These are phyloP conservation scores for Cryptoleucopteryx plumbea DNA, from an alignment of 2,113 vertebrate species.

Conservation along the genomic window DNA sequence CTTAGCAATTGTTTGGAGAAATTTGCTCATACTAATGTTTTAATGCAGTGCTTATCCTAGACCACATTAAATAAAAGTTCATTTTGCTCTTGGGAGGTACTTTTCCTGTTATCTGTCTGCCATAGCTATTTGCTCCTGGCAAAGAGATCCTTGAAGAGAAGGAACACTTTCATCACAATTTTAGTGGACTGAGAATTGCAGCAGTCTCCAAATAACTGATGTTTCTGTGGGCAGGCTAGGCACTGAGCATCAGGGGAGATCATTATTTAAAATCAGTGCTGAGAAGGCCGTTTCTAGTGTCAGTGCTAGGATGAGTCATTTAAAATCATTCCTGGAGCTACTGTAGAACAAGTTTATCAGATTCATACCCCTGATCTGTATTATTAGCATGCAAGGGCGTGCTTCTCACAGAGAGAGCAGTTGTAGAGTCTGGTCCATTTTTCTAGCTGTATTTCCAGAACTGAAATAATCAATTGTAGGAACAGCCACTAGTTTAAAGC, in stretches of 20 bases:
- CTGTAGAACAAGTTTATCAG: background rate
- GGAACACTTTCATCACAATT: slow-evolving; percentile 20
- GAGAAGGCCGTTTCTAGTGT: background rate
- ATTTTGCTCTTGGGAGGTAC: slow-evolving; percentile 12
- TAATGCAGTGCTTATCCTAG: background rate
- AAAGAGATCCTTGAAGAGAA: slow-evolving; percentile 13
- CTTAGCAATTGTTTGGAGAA: background rate
- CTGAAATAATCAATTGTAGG: background rate
- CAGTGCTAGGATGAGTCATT: background rate
- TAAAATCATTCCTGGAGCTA: slow-evolving; percentile 8
- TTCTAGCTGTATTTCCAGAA: background rate
- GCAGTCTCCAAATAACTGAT: background rate
- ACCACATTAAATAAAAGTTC: slow-evolving; percentile 23
- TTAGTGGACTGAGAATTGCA: background rate
- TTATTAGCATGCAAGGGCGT: background rate
- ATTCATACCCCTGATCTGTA: background rate
- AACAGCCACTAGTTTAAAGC: background rate
- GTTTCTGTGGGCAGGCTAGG: background rate
- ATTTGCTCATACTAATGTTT: background rate
- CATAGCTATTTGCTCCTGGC: slow-evolving; percentile 26
- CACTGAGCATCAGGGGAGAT: slow-evolving; percentile 2
- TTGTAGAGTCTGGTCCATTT: background rate
- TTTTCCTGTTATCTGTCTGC: slow-evolving; percentile 17
- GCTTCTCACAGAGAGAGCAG: background rate
- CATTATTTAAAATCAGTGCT: background rate